A percentile compares a stretch with the other conserved stretches of the same genome.
Conservation (phyloP, 1,140 invertebrate species). For the Apis florea region DNA sequence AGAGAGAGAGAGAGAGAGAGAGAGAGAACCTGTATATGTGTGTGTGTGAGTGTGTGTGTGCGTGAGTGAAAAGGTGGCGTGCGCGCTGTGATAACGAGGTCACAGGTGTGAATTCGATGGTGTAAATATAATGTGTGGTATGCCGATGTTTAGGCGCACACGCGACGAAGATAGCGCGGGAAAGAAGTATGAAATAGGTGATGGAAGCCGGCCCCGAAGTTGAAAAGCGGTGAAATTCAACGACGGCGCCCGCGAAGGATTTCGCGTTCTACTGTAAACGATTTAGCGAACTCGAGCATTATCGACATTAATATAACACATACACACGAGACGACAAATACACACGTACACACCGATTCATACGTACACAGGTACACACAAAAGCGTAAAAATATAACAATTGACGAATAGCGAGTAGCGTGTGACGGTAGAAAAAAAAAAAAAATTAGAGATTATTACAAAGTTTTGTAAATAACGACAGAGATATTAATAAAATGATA, state of each 20-base stretch:
- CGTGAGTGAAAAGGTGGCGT: neutral
- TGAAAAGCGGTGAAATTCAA: constrained; percentile 36
- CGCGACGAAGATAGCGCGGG: neutral
- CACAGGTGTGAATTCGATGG: constrained; percentile 45
- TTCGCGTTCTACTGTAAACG: constrained; percentile 55
- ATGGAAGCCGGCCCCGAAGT: neutral
- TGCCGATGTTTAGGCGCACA: constrained; percentile 13
- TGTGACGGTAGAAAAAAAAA: constrained; percentile 69
- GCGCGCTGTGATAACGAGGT: constrained; percentile 39
- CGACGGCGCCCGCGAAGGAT: neutral
- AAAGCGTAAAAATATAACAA: constrained; percentile 62
- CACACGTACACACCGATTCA: neutral
- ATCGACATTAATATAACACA: constrained; percentile 59
- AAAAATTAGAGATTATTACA: constrained; percentile 79
- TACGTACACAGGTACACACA: constrained; percentile 34
- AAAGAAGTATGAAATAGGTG: neutral
- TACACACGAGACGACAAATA: neutral
- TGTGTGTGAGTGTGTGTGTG: no score
- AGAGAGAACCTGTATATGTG: neutral
- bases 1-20: neutral
- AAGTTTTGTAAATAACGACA: constrained; percentile 80
- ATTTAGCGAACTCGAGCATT: constrained; percentile 59
- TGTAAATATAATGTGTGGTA: constrained; percentile 55
- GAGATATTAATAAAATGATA: constrained; percentile 80
- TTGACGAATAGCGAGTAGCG: constrained; percentile 74